Percentiles rank a stretch among this genome's conserved stretches.
phyloP scores from a whole-genome alignment of 1,140 invertebrate species.

The Cherax quadricarinatus region DNA sequence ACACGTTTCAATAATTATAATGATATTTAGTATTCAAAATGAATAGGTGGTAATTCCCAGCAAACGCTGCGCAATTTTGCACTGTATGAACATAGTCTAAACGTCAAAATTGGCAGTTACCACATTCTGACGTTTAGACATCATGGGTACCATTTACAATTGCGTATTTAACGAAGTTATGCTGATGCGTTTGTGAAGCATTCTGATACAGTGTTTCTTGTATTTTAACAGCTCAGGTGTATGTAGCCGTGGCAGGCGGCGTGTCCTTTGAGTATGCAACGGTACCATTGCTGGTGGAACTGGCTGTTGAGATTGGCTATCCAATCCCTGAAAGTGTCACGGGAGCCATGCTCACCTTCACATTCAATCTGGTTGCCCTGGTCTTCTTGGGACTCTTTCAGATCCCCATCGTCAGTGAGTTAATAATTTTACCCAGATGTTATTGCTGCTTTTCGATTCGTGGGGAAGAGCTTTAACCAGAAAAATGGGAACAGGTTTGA shows the following conservation, averaged over 20 bases:
- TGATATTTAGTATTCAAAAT: too few species aligned
- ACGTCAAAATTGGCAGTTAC: too few species aligned
- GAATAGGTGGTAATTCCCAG: too few species aligned
- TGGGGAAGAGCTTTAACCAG: not conserved
- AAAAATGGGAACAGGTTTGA: too few species aligned
- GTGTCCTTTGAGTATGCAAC: conserved; percentile 67
- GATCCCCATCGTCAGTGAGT: conserved; percentile 63
- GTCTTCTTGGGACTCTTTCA: conserved; percentile 70
- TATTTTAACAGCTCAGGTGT: conserved; percentile 64
- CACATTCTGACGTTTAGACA: too few species aligned
- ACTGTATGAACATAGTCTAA: too few species aligned
- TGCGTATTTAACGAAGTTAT: too few species aligned
- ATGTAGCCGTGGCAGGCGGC: conserved; percentile 64
- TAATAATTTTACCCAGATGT: not conserved
- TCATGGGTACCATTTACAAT: too few species aligned
- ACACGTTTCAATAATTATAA: too few species aligned
- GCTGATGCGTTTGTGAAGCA: too few species aligned
- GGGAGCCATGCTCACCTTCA: conserved; percentile 65
- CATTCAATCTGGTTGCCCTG: conserved; percentile 67
- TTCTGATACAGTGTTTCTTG: too few species aligned
- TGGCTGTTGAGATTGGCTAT: conserved; percentile 71
- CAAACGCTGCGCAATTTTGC: too few species aligned
- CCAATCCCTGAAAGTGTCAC: conserved; percentile 71
- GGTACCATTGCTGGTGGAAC: conserved; percentile 69
- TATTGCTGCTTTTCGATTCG: not conserved